phyloP scores from a whole-genome alignment of 2,797 vertebrate species.

The Mormyrops attenuatus region DNA sequence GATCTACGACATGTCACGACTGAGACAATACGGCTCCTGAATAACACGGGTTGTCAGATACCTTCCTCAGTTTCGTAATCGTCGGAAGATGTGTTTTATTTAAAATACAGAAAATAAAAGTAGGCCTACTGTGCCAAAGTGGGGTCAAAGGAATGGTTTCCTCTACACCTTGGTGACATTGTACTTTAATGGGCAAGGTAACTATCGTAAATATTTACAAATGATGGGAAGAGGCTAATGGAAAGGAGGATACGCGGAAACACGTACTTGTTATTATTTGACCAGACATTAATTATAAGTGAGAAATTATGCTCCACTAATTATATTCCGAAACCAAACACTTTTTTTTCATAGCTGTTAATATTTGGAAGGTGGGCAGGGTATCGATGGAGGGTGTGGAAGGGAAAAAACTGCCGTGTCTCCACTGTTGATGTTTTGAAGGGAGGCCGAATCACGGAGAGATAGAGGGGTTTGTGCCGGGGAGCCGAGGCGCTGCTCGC shows the following conservation, averaged over 20 bases:
- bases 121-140: neutral
- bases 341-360: constrained; percentile 11
- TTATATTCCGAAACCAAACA: constrained; percentile 15
- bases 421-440: constrained; percentile 1
- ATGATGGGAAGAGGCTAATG: neutral
- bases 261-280: constrained; percentile 5
- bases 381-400: constrained; percentile 1
- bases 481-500: neutral
- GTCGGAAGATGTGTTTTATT: neutral
- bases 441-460: neutral
- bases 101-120: neutral
- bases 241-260: neutral
- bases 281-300: constrained; percentile 17
- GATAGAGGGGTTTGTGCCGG: neutral
- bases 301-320: constrained; percentile 15
- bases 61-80: neutral
- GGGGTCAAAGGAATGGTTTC: neutral
- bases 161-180: neutral
- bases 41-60: neutral
- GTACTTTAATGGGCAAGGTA: neutral
- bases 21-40: neutral
- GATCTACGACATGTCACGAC: neutral
- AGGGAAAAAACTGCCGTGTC: neutral
- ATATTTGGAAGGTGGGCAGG: constrained; percentile 11
- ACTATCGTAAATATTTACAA: constrained; percentile 1